phyloP scores from a whole-genome alignment of 2,113 vertebrate genomes.

The Microtus richardsoni region DNA sequence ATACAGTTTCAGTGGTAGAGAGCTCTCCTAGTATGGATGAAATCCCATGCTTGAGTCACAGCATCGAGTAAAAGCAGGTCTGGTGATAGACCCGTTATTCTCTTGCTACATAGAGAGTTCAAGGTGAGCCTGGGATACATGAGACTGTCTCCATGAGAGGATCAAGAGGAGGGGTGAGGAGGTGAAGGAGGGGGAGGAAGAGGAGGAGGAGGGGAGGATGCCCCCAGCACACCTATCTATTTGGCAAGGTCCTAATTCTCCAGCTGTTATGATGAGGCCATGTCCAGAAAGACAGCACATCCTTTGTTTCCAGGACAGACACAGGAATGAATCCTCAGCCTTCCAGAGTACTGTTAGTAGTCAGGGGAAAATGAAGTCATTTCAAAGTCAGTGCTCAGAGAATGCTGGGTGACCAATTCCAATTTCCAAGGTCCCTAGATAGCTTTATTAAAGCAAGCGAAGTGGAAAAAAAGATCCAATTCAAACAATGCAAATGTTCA shows the following conservation, averaged over 20 bases:
- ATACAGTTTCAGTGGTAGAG: neutral
- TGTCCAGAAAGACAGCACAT: neutral
- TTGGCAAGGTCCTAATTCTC: neutral
- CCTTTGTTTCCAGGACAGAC: neutral
- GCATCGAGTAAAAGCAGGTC: neutral
- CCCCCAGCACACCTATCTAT: neutral
- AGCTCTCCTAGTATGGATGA: neutral
- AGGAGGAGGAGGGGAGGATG: neutral
- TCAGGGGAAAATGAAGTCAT: neutral
- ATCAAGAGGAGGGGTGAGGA: neutral
- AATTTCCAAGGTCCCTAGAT: constrained; percentile 46
- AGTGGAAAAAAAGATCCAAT: constrained; percentile 20
- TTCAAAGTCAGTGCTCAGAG: neutral
- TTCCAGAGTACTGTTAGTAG: neutral
- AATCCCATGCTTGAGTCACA: neutral
- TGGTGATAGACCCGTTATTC: neutral
- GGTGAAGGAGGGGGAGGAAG: neutral
- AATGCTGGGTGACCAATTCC: neutral
- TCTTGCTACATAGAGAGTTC: neutral
- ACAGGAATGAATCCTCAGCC: neutral
- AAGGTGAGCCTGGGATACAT: neutral
- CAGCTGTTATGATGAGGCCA: neutral
- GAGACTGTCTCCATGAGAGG: neutral
- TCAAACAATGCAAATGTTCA: constrained; percentile 47
- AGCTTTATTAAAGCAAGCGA: constrained; percentile 13